Evolutionary conservation across 2,113 vertebrate species (phyloP), one percentile per base, ranked within the genome.

Genomic region (Sturnira hondurensis): DNA sequence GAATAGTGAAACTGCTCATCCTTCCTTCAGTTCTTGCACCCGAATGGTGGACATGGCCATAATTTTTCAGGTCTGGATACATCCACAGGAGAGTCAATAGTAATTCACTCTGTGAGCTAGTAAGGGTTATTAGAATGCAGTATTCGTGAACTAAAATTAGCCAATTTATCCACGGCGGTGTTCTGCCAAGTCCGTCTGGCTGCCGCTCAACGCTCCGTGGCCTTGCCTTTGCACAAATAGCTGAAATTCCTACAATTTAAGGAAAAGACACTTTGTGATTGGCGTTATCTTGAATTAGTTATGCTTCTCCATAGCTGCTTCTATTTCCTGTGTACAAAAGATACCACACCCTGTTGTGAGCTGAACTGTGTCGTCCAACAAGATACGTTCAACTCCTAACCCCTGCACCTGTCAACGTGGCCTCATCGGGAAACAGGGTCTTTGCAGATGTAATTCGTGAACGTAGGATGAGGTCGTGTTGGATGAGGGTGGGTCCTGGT

Each of bases 141-240:
- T 47, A 70, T 80, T 76, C 50, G 14, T 28, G 71, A 89, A 58
- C 92, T 84, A 74, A 95, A 90, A 94, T 94, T 86, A 95, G 91
- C 89, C 93, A 13, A 7, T 14, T 77, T 63, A 50, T 70, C 65
- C 78, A 43, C 20, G 0, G 45, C 20, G 4, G 38, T 54, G 9
- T 70, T 50, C 93, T 93, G 96, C 91, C 91, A 50, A 63, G 80
- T 89, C 91, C 20, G 3, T 43, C 67, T 89, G 95, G 93, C 84
- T 71, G 67, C 84, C 43, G 22, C 50, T 80, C 73, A 13, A 47
- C 7, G 65, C 78, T 76, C n/a, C 58, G 56, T 33, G 78, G 74
- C 68, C 58, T 94, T 86, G 68, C 54, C 76, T 86, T 93, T 77
- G 65, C 80, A 81, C 54, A 71, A 43, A 58, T 26, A 63, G 43